Evolutionary conservation across 1,140 invertebrate species (phyloP).

Genomic region (Drosophila biarmipes): DNA sequence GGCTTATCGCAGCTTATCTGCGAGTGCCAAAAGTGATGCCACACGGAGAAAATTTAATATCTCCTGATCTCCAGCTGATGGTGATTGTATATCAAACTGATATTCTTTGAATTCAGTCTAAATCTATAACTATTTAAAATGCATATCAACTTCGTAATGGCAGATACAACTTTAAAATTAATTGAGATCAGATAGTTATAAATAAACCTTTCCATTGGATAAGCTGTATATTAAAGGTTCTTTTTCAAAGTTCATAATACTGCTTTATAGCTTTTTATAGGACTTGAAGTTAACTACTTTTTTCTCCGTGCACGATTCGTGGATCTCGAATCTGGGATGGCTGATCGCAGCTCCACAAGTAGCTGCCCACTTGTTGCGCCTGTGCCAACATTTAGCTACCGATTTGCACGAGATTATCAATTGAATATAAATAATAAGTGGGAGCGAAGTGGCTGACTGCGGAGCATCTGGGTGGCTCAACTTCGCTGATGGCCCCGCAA

Average conservation of each 20-base stretch:
- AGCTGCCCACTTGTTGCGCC: constrained; percentile 74
- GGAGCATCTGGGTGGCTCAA: constrained; percentile 57
- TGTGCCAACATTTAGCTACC: constrained; percentile 79
- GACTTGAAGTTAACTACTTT: neutral
- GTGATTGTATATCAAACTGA: too few species aligned
- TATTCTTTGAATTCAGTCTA: too few species aligned
- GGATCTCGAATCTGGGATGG: constrained; percentile 13
- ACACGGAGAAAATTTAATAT: constrained; percentile 21
- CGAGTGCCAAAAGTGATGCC: constrained; percentile 68
- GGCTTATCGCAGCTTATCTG: constrained; percentile 64
- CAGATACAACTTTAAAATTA: too few species aligned
- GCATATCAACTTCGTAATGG: too few species aligned
- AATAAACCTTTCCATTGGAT: too few species aligned
- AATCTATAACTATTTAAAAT: too few species aligned
- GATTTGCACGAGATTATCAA: constrained; percentile 81
- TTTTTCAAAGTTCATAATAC: too few species aligned
- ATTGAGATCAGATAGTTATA: too few species aligned
- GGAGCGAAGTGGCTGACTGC: constrained; percentile 19
- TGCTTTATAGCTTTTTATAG: too few species aligned
- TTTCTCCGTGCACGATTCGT: constrained; percentile 11
- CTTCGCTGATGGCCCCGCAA: constrained; percentile 43
- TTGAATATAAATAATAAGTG: constrained; percentile 80
- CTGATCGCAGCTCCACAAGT: constrained; percentile 1
- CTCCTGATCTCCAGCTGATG: neutral
- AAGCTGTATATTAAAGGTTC: too few species aligned